phyloP scores from a whole-genome alignment of 2,888 invertebrate genomes.

The Meliscaeva auricollis region DNA sequence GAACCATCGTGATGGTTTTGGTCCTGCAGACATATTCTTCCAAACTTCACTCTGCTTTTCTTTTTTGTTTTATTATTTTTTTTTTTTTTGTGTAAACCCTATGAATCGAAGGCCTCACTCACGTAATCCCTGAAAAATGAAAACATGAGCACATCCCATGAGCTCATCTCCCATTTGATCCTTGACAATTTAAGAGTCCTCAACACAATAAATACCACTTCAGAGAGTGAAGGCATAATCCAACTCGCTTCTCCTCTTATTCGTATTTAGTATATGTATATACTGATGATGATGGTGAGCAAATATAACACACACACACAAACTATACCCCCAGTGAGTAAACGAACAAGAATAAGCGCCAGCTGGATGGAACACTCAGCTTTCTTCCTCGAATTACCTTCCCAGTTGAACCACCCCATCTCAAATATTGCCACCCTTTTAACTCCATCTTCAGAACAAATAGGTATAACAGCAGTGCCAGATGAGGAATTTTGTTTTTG shows the following conservation, averaged over 20 bases:
- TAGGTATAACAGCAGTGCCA: neutral
- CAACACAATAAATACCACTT: constrained; percentile 75
- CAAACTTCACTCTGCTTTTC: constrained; percentile 30
- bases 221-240: constrained; percentile 73
- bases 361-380: constrained; percentile 46
- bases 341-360: constrained; percentile 49
- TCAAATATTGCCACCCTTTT: constrained; percentile 13
- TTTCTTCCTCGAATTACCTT: constrained; percentile 47
- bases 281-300: constrained; percentile 27
- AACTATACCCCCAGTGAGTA: constrained; percentile 6
- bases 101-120: constrained; percentile 72
- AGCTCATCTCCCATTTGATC: constrained; percentile 74
- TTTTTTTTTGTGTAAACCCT: constrained; percentile 39
- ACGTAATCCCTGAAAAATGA: constrained; percentile 73
- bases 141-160: constrained; percentile 71
- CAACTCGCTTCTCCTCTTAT: constrained; percentile 25
- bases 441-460: constrained; percentile 2
- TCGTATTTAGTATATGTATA: neutral
- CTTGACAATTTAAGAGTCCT: constrained; percentile 76
- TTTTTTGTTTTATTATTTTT: constrained; percentile 6
- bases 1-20: neutral
- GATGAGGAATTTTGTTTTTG: neutral
- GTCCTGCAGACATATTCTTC: constrained; percentile 37
- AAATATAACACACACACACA: constrained; percentile 12
- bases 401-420: constrained; percentile 1